Evolutionary conservation across 2,113 vertebrate genomes (phyloP), one percentile per base, ranked within the genome.

Genomic region (Nasalis larvatus): DNA sequence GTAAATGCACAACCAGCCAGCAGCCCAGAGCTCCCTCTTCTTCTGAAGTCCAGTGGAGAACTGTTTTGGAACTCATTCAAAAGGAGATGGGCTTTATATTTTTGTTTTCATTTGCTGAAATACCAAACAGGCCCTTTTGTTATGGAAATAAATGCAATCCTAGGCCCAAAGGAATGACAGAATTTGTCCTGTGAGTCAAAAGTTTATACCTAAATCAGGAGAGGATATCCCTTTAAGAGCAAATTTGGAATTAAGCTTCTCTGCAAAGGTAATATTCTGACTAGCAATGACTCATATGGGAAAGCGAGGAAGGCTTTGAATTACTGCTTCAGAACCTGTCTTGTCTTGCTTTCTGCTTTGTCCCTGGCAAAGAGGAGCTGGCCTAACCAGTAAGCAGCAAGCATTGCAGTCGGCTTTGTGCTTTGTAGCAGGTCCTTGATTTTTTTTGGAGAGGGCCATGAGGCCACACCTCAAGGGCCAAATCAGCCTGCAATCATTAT

Each of bases 211-310:
- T 40, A 63, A 86, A 4, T 52, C 12, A 49, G 30, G 69, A 76
- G 60, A 86, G 54, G 94, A 45, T 77, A 81, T 82, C 80, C 32
- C 96, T 97, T 95, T 96, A 96, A 97, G 91, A 93, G 73, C 96
- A 97, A 71, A 21, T 37, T 0, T 0, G 40, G 83, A 89, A 87
- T 94, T 71, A 73, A 73, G 52, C 37, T 85, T 83, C 81, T 84
- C 54, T 97, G 95, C 78, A 97, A 93, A 98, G 96, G 95, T 91
- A 93, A 78, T 35, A 40, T 52, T 93, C 92, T 95, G 95, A 97
- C 92, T 78, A 97, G 98, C 73, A 74, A n/a, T 98, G 98, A 99
- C 74, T 99, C 98, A 98, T 8, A 71, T 98, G 98, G 98, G 98
- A 98, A 98, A 98, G 96, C 71, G 73, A 87, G 81, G 88, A 95